These are phyloP conservation scores for Drosophila chauvacae DNA, from an alignment of 1,140 invertebrate species.

Conservation along the genomic window DNA sequence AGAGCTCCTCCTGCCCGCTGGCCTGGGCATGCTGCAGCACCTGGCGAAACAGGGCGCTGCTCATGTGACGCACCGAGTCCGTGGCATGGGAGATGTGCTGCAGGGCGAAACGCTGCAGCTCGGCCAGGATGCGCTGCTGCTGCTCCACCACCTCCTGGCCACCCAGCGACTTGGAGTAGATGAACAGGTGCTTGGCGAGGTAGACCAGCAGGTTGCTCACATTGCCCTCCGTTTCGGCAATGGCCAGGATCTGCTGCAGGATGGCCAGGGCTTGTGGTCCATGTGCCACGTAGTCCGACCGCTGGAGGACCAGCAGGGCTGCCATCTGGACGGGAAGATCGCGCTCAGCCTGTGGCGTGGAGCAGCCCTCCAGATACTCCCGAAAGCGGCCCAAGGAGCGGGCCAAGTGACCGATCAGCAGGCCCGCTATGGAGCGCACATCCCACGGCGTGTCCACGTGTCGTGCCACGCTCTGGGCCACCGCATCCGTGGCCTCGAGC, in stretches of 20 bases:
- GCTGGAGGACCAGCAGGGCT: constrained; percentile 43
- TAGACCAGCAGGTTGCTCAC: constrained; percentile 58
- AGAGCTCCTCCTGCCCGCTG: neutral
- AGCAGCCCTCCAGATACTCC: constrained; percentile 19
- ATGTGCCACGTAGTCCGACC: constrained; percentile 5
- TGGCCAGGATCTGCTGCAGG: constrained; percentile 16
- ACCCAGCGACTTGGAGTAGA: constrained; percentile 53
- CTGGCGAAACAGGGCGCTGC: constrained; percentile 81
- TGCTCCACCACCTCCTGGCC: neutral
- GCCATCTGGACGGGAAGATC: constrained; percentile 58
- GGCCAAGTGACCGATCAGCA: constrained; percentile 51
- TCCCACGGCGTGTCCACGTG: constrained; percentile 64
- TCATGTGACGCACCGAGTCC: constrained; percentile 86
- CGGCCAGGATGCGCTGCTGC: constrained; percentile 17
- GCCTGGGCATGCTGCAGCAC: constrained; percentile 31
- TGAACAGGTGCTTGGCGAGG: constrained; percentile 56
- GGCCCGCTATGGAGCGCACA: constrained; percentile 65
- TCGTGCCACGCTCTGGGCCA: constrained; percentile 43
- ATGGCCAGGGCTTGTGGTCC: constrained; percentile 21
- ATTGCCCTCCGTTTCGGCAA: constrained; percentile 11
- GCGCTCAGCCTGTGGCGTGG: neutral
- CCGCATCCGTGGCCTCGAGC: neutral
- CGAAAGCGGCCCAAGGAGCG: constrained; percentile 25
- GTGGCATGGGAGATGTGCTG: constrained; percentile 83
- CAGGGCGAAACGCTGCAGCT: constrained; percentile 84